phyloP scores from a whole-genome alignment of 2,113 vertebrate genomes.

The Neolamprologus cancellatus region DNA sequence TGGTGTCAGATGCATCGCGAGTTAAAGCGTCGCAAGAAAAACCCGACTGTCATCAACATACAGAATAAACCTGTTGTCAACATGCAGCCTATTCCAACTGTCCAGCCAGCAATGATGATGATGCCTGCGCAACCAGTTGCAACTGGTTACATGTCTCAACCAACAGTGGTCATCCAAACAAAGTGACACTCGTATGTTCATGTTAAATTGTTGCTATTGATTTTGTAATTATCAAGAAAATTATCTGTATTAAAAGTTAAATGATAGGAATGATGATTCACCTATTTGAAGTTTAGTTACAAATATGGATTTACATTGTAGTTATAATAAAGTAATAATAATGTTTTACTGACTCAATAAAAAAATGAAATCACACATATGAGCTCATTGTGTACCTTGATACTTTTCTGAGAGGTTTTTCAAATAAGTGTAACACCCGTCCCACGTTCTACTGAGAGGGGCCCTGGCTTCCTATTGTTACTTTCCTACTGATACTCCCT shows the following conservation, averaged over 20 bases:
- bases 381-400: neutral
- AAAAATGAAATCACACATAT: neutral
- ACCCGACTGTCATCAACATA: neutral
- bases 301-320: neutral
- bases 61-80: neutral
- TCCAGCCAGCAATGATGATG: neutral
- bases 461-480: rapidly evolving
- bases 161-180: neutral
- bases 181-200: neutral
- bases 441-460: neutral
- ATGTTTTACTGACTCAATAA: neutral
- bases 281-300: neutral
- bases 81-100: neutral
- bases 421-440: neutral
- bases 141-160: neutral
- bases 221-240: neutral
- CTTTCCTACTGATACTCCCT: neutral
- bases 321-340: neutral
- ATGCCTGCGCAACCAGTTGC: neutral
- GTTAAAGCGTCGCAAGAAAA: neutral
- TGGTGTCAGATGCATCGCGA: conserved; percentile 52
- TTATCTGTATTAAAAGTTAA: neutral
- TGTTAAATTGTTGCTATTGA: neutral
- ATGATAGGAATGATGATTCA: neutral
- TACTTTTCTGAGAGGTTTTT: neutral